Evolutionary conservation across 1,140 invertebrate species (phyloP), one percentile per base, ranked within the genome.

Genomic region (Microvelia longipes): DNA sequence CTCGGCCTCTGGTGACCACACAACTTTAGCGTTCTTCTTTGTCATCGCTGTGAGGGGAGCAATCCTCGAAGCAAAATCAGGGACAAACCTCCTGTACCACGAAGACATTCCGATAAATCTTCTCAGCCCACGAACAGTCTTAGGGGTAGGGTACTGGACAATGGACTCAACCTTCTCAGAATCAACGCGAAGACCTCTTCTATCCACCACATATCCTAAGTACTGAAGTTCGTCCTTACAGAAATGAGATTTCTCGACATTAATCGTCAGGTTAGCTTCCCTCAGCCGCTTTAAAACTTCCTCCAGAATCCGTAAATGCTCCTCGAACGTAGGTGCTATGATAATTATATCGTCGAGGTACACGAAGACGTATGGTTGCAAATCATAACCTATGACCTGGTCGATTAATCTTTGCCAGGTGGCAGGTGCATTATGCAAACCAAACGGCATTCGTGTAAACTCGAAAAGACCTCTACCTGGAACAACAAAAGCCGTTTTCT

Each of bases 81-180:
- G 73, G 29, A 83, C 75, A 70, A 81, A 84, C 11, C 75, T 66
- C 11, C 78, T 69, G 71, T 81, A 81, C 73, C 79, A 82, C 1
- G 76, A 75, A 1, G 78, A 74, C 68, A 82, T 77, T 1, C 81
- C 82, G 13, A 82, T 72, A 70, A 84, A 83, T 66, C 78, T 69
- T 60, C 78, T 69, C 0, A 83, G 25, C 63, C 81, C 77, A 66
- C 77, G 79, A 2, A 77, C 68, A 72, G 74, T 77, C 72, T 76
- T 35, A 13, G 78, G 79, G 5, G 61, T 50, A 1, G 74, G 73
- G 30, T 75, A 79, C 1, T 76, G 67, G 14, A 71, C 2, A n/a
- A 78, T 73, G 0, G 72, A 24, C 2, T 29, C 15, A 13, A 70
- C 61, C 65, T 71, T 70, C 1, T 64, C 67, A 13, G 69, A 63